Base-by-base conservation (phyloP, 53 echinoderm and acorn worm species). In the Henricia sp. region DNA sequence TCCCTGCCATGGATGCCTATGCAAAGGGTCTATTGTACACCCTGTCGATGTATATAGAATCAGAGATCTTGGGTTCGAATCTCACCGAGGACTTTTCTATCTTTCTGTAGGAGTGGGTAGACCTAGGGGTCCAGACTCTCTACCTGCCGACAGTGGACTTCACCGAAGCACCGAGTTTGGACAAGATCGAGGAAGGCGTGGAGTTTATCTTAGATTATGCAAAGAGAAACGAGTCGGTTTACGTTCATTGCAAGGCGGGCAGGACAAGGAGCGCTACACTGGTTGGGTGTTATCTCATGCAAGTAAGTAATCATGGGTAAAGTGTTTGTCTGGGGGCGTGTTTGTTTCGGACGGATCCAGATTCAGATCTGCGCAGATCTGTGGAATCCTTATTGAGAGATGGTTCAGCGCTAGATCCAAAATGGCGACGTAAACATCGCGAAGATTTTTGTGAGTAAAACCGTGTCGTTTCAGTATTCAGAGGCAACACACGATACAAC, bases 221-320 rank as follows among this genome's bases (percentile, higher is more conserved):
- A 0, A 74, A 80, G 20, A 74, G 70, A n/a, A 86, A 91, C 6
- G 78, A 90, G 63, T 90, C 86, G n/a, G 94, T 99, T 24, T 99
- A 94, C 50, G 91, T 94, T 10, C 94, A 94, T 40, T 94, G 94
- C 46, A 99, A 99, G 77, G 94, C 93, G 2, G 99, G 92, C 6
- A 43, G 99, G 60, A 90, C 94, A 35, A 76, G 99, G 30, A 99
- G 99, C 62, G 99, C 89, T 12, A 99, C 99, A 1, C 59, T 99
- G 27, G 99, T 99, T 12, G 94, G 94, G 9, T 99, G 99, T 44
- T 99, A 99, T 60, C 87, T 99, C 46, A 99, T 99, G 86, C 77
- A 90, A 83, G 97, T 94, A 73, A 77, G 88, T 72, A 34, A 41
- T 28, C 0, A 24, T 39, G 42, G 1, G 39, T 41, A 16, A 26